A percentile compares a stretch with the other conserved stretches of the same genome.
phyloP scores from a whole-genome alignment of 2,888 invertebrate species.

The Notodonta ziczac region DNA sequence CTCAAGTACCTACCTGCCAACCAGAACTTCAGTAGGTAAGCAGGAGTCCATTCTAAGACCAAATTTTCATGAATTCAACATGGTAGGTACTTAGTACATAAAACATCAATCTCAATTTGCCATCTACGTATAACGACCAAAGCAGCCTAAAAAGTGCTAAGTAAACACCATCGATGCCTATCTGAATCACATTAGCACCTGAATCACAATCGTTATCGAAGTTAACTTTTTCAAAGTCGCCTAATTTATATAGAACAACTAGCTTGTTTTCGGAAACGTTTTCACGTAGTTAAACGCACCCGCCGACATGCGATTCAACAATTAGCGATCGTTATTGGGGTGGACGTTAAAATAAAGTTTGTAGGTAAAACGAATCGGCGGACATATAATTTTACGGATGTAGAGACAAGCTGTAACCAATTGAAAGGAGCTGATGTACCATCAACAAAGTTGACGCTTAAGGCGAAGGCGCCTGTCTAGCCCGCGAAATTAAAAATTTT shows the following conservation, averaged over 20 bases:
- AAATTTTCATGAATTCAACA: neutral
- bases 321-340: constrained; percentile 56
- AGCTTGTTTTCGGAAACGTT: constrained; percentile 76
- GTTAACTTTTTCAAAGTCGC: constrained; percentile 47
- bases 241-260: constrained; percentile 63
- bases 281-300: constrained; percentile 67
- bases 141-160: constrained; percentile 25
- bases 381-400: no score
- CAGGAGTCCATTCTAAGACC: no score
- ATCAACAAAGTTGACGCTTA: no score
- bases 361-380: neutral
- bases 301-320: constrained; percentile 66
- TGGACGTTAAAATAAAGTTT: constrained; percentile 48
- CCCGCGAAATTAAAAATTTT: no score
- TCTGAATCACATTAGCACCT: constrained; percentile 57
- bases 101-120: constrained; percentile 2
- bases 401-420: no score
- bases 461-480: no score
- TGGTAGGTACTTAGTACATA: neutral
- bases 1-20: no score
- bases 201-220: constrained; percentile 50
- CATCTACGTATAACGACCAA: constrained; percentile 11
- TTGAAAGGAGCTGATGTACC: no score
- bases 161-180: constrained; percentile 41
- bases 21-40: no score